These are phyloP conservation scores for Temnothorax ravouxi DNA, from an alignment of 2,888 invertebrate genomes.

Conservation along the genomic window DNA sequence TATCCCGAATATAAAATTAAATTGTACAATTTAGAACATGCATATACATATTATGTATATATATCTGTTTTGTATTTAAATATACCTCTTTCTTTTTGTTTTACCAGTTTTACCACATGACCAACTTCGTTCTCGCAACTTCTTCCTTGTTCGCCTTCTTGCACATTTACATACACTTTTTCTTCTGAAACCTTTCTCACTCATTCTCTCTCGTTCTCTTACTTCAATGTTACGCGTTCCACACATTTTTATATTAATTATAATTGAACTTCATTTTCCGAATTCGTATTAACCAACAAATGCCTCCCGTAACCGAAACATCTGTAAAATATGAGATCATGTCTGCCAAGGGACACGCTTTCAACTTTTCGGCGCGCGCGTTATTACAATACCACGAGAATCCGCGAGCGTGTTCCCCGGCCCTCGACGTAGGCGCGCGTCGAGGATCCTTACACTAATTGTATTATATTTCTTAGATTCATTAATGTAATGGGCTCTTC, in stretches of 20 bases:
- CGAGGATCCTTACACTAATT: constrained; percentile 66
- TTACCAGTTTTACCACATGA: constrained; percentile 55
- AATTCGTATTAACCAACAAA: constrained; percentile 70
- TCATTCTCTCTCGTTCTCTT: constrained; percentile 38
- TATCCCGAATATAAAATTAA: constrained; percentile 69
- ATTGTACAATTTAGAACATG: constrained; percentile 73
- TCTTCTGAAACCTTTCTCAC: constrained; percentile 25
- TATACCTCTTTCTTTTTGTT: constrained; percentile 55
- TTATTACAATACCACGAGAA: constrained; percentile 40
- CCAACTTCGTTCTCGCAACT: constrained; percentile 22
- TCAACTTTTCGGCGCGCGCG: constrained; percentile 42
- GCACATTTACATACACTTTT: not conserved
- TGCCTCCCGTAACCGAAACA: constrained; percentile 67
- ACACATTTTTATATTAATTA: constrained; percentile 47
- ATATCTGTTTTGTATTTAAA: constrained; percentile 60
- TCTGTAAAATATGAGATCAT: constrained; percentile 78
- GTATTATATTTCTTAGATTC: constrained; percentile 60
- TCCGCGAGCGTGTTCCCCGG: constrained; percentile 57
- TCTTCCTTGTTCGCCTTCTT: constrained; percentile 17
- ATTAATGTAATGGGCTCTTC: constrained; percentile 56
- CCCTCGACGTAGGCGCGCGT: constrained; percentile 49
- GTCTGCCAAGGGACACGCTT: constrained; percentile 70
- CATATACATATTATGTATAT: constrained; percentile 69
- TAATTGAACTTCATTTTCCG: constrained; percentile 44
- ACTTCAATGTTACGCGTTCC: constrained; percentile 37